These are phyloP conservation scores for Eurosta solidaginis DNA, from an alignment of 1,140 invertebrate genomes.

Conservation along the genomic window DNA sequence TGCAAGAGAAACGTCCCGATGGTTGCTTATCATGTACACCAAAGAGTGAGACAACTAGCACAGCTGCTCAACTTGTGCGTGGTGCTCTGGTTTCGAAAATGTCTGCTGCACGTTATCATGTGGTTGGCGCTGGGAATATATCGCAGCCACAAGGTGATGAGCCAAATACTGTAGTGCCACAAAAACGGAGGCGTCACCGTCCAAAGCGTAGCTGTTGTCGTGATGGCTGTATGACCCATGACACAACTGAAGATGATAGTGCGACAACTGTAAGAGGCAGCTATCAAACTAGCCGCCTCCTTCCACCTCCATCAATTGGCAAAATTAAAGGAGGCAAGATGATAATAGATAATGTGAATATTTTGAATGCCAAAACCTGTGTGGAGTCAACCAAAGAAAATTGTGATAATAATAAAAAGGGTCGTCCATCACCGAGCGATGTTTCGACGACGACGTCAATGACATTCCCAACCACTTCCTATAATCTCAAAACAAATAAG, in stretches of 20 bases:
- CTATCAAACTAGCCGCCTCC: too few species aligned
- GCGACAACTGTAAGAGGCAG: background rate
- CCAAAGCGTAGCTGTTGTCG: background rate
- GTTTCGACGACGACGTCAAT: too few species aligned
- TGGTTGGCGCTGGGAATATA: background rate
- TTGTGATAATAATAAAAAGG: conserved; percentile 2
- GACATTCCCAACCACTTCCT: too few species aligned
- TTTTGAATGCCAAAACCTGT: background rate
- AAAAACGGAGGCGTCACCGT: background rate
- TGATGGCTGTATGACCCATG: background rate
- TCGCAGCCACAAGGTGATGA: background rate
- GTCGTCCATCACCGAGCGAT: background rate
- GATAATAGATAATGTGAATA: background rate
- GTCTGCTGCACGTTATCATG: background rate
- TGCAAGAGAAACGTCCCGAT: background rate
- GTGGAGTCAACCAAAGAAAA: background rate
- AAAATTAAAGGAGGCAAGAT: background rate
- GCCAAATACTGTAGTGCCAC: background rate
- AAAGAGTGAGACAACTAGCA: background rate
- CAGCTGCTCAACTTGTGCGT: background rate
- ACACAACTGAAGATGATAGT: background rate
- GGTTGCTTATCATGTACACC: background rate
- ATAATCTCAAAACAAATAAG: too few species aligned
- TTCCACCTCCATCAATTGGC: background rate
- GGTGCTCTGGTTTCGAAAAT: background rate